phyloP scores from a whole-genome alignment of 92 coral and sea anemone genomes.

The Meandrina meandrites region DNA sequence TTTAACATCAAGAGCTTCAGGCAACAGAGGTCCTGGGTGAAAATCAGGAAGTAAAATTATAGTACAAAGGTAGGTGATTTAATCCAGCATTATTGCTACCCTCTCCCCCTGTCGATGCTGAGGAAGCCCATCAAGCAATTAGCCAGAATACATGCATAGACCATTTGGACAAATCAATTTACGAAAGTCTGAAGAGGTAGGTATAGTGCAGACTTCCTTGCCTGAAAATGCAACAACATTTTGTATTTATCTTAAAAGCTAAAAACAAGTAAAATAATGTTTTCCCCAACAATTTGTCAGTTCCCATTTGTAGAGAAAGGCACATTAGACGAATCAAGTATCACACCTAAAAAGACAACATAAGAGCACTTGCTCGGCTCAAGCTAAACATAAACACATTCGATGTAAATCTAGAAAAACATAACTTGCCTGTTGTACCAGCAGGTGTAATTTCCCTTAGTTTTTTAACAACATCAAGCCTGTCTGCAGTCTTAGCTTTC shows the following conservation, averaged over 20 bases:
- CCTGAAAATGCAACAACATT: too few relatives aligned
- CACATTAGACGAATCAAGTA: background rate
- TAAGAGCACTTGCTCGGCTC: background rate
- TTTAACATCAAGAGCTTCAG: background rate
- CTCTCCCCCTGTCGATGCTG: too few relatives aligned
- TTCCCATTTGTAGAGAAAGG: background rate
- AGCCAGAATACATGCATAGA: too few relatives aligned
- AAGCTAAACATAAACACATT: background rate
- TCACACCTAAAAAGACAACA: background rate
- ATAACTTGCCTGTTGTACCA: conserved; percentile 16
- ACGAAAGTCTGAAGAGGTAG: too few relatives aligned
- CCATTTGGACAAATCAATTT: too few relatives aligned
- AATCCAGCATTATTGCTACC: too few relatives aligned
- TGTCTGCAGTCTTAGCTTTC: background rate
- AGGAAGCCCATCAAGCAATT: too few relatives aligned
- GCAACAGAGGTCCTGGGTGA: conserved; percentile 1
- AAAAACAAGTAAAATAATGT: too few relatives aligned
- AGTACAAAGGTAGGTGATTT: too few relatives aligned
- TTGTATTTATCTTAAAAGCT: too few relatives aligned
- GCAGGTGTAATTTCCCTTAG: background rate
- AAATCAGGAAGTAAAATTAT: too few relatives aligned
- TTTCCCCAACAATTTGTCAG: background rate
- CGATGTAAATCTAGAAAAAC: background rate
- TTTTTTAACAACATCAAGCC: background rate
- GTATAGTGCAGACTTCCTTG: too few relatives aligned